Base-by-base conservation (phyloP, 2,888 invertebrate species). In the Bhutanitis thaidina region DNA sequence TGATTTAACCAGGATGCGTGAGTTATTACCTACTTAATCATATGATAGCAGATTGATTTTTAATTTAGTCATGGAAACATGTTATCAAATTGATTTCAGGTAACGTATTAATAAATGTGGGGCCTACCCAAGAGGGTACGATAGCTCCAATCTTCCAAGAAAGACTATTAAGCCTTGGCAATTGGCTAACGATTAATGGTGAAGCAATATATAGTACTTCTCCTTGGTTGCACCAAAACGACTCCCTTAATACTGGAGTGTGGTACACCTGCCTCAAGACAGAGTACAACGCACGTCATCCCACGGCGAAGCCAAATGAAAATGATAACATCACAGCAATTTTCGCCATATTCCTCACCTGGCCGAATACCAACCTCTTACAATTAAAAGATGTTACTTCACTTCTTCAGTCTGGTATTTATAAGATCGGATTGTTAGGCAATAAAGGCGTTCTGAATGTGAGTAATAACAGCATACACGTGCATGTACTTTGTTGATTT, bases 131-230 rank as follows among this genome's bases (percentile, higher is more conserved):
- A 69, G 96, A 96, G 63, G 98, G 98, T 3, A 93, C 93, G 4
- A 97, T 98, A 57, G 77, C 91, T 3, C 95, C 96, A 0, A 94
- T 98, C 69, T 97, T 94, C 80, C 94, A 97, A 85, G 97, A 98
- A 70, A 91, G 97, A 38, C 85, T 98, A 0, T 77, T 92, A 9
- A 91, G 93, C 59, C 90, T 98, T 61, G 98, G 98, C 1, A 62
- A 81, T 13, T 98, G 98, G 98, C 81, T 98, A 10, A 68, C 79
- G 1, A 80, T 93, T n/a, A 98, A 97, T 66, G 97, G 97, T 0
- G 95, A 96, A 70, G 96, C 96, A 0, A 96, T 98, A 60, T 98
- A 97, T 69, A 85, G 81, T 3, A 92, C 93, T 0, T 90, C 85
- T 3, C 96, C 97, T 0, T 98, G 97, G 97, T 74, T 70, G 0